These are phyloP conservation scores for Falco concolor DNA, from an alignment of 2,797 vertebrate species.

Conservation along the genomic window DNA sequence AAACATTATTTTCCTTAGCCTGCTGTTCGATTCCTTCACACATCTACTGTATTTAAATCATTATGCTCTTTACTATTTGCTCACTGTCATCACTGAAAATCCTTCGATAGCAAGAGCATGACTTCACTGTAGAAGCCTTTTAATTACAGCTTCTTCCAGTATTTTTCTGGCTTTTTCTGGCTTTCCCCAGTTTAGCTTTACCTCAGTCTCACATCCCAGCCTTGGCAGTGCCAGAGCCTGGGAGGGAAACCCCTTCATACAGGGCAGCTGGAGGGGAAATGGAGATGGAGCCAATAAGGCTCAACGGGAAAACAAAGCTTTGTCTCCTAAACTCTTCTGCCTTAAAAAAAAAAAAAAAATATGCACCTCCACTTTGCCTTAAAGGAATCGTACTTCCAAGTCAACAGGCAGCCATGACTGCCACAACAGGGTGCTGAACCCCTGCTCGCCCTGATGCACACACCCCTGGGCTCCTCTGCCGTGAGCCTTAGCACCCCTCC, in stretches of 20 bases:
- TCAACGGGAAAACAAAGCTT: background rate
- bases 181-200: background rate
- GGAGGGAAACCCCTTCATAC: background rate
- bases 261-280: background rate
- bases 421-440: background rate
- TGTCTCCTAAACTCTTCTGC: background rate
- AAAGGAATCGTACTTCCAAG: background rate
- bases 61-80: background rate
- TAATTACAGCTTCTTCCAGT: background rate
- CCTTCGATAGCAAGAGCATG: background rate
- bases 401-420: background rate
- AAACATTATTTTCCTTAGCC: background rate
- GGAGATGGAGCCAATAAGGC: background rate
- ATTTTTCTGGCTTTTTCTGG: background rate
- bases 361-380: background rate
- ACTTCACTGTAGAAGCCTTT: background rate
- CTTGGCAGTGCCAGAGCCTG: background rate
- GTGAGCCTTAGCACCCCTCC: background rate
- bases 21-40: background rate
- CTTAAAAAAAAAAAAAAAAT: background rate
- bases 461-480: background rate
- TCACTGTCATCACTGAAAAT: background rate
- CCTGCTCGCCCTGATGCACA: background rate
- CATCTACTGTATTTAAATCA: background rate
- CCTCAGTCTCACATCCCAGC: background rate